Evolutionary conservation across 2,888 invertebrate species (phyloP).

Genomic region (Torymus aiolomorphi): DNA sequence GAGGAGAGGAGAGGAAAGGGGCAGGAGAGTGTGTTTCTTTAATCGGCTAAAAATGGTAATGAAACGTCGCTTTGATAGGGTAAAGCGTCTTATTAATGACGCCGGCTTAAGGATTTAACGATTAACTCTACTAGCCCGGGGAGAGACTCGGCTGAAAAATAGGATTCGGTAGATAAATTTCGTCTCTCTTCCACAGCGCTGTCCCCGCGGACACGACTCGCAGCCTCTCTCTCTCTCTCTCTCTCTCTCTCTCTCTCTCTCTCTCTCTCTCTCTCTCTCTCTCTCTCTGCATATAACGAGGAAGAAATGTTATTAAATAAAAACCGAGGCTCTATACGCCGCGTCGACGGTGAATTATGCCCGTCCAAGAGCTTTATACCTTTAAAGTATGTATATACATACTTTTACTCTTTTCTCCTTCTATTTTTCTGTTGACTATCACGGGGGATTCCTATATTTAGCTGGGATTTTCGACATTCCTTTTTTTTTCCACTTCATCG

Average conservation of each 20-base stretch:
- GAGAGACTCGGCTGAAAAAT: background rate
- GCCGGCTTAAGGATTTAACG: constrained; percentile 52
- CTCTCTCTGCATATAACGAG: too few species aligned
- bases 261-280: too few species aligned
- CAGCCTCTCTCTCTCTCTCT: too few species aligned
- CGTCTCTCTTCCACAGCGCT: background rate
- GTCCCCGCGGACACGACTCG: too few species aligned
- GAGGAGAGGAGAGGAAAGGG: too few species aligned
- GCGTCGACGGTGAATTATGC: constrained; percentile 25
- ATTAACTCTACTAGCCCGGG: constrained; percentile 24
- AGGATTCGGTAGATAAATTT: constrained; percentile 46
- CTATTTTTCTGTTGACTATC: too few species aligned
- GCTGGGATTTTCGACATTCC: too few species aligned
- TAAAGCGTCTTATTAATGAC: constrained; percentile 50
- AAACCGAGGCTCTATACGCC: constrained; percentile 18
- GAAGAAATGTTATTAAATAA: constrained; percentile 31
- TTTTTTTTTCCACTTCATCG: too few species aligned
- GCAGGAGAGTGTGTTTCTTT: background rate
- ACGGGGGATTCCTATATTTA: too few species aligned
- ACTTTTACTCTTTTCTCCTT: too few species aligned
- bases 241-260: too few species aligned
- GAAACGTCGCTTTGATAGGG: constrained; percentile 47
- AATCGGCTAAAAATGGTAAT: constrained; percentile 53
- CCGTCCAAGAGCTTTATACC: background rate
- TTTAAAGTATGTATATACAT: too few species aligned